phyloP scores from a whole-genome alignment of 2,797 vertebrate species.

The Mus spretus region DNA sequence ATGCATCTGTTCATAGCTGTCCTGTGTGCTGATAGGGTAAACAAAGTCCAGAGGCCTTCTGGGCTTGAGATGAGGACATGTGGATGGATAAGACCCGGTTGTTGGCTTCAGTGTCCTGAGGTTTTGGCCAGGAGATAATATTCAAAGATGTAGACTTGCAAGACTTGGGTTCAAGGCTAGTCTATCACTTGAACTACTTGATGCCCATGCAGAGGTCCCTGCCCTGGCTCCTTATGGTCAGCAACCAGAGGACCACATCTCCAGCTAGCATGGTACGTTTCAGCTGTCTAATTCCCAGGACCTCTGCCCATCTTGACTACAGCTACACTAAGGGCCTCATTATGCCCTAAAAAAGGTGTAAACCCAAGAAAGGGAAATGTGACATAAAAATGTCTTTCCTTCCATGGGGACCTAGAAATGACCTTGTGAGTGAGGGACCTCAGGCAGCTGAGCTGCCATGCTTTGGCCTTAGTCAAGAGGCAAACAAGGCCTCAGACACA shows the following conservation, averaged over 20 bases:
- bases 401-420: neutral
- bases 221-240: neutral
- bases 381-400: neutral
- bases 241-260: rapidly evolving
- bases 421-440: rapidly evolving
- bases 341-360: slow-evolving; percentile 18
- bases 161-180: neutral
- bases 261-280: neutral
- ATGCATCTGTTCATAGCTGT: neutral
- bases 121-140: neutral
- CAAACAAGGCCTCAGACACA: neutral
- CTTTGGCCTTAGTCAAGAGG: neutral
- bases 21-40: neutral
- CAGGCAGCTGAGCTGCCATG: neutral
- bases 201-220: neutral
- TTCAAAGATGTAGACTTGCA: neutral
- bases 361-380: neutral
- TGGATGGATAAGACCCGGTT: no score
- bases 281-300: neutral
- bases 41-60: rapidly evolving
- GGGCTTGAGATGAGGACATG: neutral
- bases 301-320: slow-evolving; percentile 36
- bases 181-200: rapidly evolving
- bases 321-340: slow-evolving; percentile 37
- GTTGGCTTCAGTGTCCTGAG: neutral